Base-by-base conservation (phyloP, 2,797 vertebrate species). In the Gymnoscopelus microlampas region DNA sequence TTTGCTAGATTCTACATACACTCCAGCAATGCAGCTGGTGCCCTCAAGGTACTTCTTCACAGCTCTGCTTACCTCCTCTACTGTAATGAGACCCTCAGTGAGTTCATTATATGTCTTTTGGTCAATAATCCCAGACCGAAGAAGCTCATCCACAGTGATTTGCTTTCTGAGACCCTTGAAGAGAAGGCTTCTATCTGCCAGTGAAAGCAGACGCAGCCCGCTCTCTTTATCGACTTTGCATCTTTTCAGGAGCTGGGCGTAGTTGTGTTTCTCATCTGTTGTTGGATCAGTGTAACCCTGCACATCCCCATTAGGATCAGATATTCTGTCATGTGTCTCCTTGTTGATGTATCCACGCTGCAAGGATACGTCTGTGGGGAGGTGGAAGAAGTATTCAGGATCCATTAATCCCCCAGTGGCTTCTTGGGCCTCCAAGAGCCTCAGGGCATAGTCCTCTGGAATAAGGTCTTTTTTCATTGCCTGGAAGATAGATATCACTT, bases 391-490 rank as follows among this genome's bases (percentile, higher is more conserved):
- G 84, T 97, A 84, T 74, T 92, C 95, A 0, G 97, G 97, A 85
- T 99, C 98, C 15, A 98, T 92, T 2, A 98, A 14, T 6, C 98
- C 98, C 0, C 98, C 98, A 0, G 98, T 99, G 77, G 96, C 94
- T 5, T 95, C 79, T 85, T 99, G 98, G 55, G 98, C 97, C 0
- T 99, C 98, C 44, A 99, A 88, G 69, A 99, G 93, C 71, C 94
- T 93, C 74, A 99, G 83, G n/a, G 97, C 96, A 87, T 98, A 97
- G 39, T 98, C 96, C 0, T 95, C 93, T 1, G 95, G 90, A 56
- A 99, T 93, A 44, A 99, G 91, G 5, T 94, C 95, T 78, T 99
- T 99, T 86, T 96, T 98, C 97, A 99, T 98, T 59, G 97, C 98
- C 87, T 98, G 97, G 93, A 97, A 99, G 60, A 99, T 88, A 0